Base-by-base conservation (phyloP, 2,888 invertebrate species). In the Diplazon laetatorius region DNA sequence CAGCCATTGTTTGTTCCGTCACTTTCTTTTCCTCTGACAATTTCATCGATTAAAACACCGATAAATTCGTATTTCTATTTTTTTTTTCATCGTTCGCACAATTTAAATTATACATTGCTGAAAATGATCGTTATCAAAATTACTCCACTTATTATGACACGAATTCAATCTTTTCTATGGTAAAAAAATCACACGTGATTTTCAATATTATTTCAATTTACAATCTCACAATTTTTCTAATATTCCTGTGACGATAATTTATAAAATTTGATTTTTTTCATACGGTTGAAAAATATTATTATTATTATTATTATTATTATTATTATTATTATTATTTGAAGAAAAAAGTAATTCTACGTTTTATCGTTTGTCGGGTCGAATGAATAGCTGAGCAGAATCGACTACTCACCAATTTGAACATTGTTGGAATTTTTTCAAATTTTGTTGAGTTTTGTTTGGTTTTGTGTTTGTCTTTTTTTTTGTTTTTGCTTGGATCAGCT, bases 391-490 rank as follows among this genome's bases (percentile, higher is more conserved):
- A 42, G 2, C 22, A 22, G 8, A 14, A 70, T n/a, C 42, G 39
- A 70, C 55, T 75, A 78, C 78, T 78, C 75, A 78, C 78, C 78
- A 71, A 62, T 70, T 66, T 76, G 62, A 80, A 66, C 78, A 78
- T 78, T 57, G 75, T 71, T 18, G 63, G 52, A 12, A 37, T 57
- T 59, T 57, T 59, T 35, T 16, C 44, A 63, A 5, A 5, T 5
- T 30, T 30, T 65, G 14, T 39, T 48, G 9, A 14, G 18, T 57
- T 62, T 59, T 30, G 6, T 30, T 30, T 30, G 30, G 30, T 30
- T 30, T 30, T 30, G 2, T 2, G 2, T 30, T 30, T 68, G 50
- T 76, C 62, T 42, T 71, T 46, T 55, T 57, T 25, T 46, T 18
- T 5, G 59, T 35, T 39, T 48, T 14, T 20, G 30, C 46, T 62